phyloP scores from a whole-genome alignment of 2,888 invertebrate species.

The Microctonus hyperodae region DNA sequence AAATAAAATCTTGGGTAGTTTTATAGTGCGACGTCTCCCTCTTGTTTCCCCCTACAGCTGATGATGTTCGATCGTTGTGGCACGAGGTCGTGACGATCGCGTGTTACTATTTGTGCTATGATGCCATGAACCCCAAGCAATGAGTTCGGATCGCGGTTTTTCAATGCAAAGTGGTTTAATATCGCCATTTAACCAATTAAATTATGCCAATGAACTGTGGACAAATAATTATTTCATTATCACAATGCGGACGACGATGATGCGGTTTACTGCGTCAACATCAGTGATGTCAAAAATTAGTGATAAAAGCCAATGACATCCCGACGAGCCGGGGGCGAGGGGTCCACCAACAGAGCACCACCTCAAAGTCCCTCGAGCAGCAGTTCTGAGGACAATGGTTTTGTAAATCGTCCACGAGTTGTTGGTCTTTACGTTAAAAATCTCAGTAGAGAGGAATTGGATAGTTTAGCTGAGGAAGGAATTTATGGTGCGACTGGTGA shows the following conservation, averaged over 20 bases:
- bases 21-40: neutral
- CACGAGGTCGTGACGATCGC: constrained; percentile 18
- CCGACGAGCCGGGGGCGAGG: constrained; percentile 59
- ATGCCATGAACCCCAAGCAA: constrained; percentile 30
- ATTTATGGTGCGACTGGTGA: constrained; percentile 49
- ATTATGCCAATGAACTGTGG: constrained; percentile 17
- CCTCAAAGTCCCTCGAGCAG: constrained; percentile 59
- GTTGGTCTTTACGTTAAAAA: constrained; percentile 53
- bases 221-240: constrained; percentile 6
- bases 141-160: constrained; percentile 32
- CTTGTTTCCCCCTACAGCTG: constrained; percentile 7
- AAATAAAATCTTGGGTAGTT: constrained; percentile 3
- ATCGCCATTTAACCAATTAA: constrained; percentile 16
- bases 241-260: neutral
- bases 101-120: constrained; percentile 21
- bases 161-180: constrained; percentile 28
- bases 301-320: constrained; percentile 58
- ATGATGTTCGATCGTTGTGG: constrained; percentile 26
- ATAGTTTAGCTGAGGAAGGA: constrained; percentile 50
- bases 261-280: neutral
- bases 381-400: constrained; percentile 59
- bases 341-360: constrained; percentile 49
- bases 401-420: constrained; percentile 53
- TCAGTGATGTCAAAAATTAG: neutral
- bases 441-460: constrained; percentile 51